phyloP scores from a whole-genome alignment of 2,113 vertebrate genomes.

The human region DNA sequence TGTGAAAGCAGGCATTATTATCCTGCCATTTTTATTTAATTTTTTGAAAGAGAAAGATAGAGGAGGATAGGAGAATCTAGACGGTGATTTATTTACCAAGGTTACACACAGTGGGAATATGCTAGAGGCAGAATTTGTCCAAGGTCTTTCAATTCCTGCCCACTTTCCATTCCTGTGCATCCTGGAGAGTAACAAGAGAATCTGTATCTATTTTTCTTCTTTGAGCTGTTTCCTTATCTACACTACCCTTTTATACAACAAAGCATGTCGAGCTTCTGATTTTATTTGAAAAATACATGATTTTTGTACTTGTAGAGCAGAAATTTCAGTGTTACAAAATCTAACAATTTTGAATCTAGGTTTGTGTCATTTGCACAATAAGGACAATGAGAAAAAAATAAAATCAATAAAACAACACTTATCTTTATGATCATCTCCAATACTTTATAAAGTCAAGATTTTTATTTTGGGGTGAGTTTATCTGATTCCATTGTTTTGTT shows the following conservation, averaged over 20 bases:
- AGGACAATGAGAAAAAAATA: background rate
- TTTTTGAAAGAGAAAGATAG: background rate
- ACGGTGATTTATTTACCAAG: background rate
- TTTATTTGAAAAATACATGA: background rate
- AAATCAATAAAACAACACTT: background rate
- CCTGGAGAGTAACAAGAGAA: background rate
- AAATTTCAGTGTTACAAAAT: background rate
- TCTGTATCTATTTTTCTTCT: background rate
- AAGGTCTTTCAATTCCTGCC: background rate
- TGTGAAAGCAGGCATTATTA: background rate
- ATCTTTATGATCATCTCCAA: background rate
- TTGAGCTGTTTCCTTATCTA: background rate
- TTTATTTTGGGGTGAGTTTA: background rate
- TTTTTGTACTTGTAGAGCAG: background rate
- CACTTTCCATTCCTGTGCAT: background rate
- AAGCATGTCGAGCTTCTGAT: background rate
- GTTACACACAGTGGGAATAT: background rate
- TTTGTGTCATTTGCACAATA: background rate
- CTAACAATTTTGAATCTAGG: background rate
- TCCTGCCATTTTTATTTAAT: background rate
- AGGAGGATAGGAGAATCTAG: background rate
- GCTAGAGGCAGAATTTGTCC: background rate
- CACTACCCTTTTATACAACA: background rate
- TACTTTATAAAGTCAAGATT: background rate
- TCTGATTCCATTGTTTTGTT: constrained; percentile 6